Evolutionary conservation across 2,888 invertebrate species (phyloP), one percentile per base, ranked within the genome.

Genomic region (Acleris sparsana): DNA sequence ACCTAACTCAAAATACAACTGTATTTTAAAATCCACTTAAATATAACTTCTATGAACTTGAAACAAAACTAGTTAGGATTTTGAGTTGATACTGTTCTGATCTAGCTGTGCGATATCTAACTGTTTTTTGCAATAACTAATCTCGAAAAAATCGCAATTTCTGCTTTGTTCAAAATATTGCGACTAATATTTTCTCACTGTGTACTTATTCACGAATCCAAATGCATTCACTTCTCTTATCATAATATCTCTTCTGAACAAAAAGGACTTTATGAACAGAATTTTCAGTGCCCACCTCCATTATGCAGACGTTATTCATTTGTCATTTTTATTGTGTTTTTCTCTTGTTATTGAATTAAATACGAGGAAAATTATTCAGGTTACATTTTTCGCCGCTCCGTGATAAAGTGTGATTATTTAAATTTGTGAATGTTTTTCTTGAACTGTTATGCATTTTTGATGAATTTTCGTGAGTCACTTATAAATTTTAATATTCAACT

Each of bases 271-370:
- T 53, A 55, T 20, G 20, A 49, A 48, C 48, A 48, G 18, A 48
- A 49, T 48, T 64, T 53, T 49, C 22, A 48, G 18, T 18, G 53
- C 25, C 25, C 48, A 25, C 22, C 51, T 56, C 55, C 65, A 65
- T 65, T 65, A 65, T 61, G 60, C 65, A 65, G 55, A 61, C 65
- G 22, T 61, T 61, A 43, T 56, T 65, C 65, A 65, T 65, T 65
- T 56, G 61, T 65, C 61, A 65, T 61, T 61, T 65, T 56, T 65
- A 65, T 65, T 65, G 61, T 65, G 61, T 52, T 61, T 64, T 65
- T 48, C 25, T 49, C 52, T 55, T 51, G 51, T 49, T 51, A 56
- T 65, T 65, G 61, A 61, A 65, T 61, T 65, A 65, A 65, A 61
- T 60, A 43, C 49, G 46, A 44, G 25, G 56, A 56, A 61, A 65